Evolutionary conservation across 1,140 invertebrate species (phyloP), one percentile per base, ranked within the genome.

Genomic region (Aphelinus atriplicis): DNA sequence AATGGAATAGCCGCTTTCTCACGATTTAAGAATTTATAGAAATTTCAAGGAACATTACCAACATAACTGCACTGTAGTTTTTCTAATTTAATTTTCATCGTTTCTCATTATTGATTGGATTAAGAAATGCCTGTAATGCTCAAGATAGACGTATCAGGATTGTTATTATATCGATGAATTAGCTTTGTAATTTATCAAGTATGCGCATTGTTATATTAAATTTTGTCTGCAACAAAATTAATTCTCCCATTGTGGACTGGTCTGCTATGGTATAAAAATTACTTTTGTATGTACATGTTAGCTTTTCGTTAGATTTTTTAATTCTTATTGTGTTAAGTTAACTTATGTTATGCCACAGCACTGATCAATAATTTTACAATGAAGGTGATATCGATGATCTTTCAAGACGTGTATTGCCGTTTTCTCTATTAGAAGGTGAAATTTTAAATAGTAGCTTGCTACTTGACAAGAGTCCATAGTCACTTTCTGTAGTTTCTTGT

Each of bases 161-260:
- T 73, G 76, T 77, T 72, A 66, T 75, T 46, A 42, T 50, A 64
- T 65, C 26, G 57, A 65, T 65, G 47, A 48, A 62, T 48, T 51
- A 73, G 57, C 71, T 46, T 77, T 75, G 56, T 72, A 71, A 67
- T 58, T 75, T 65, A 70, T 58, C 56, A 73, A 62, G 42, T 67
- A 77, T 73, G 56, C 43, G 72, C 63, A 70, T 75, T 48, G 57
- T 77, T 65, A 58, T 75, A 71, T 78, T 67, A 78, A 71, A 71
- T 10, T 74, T 74, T 46, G 65, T 71, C 65, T 72, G 55, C 67
- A 72, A 66, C 66, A 57, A 47, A 77, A 78, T 77, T 77, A 69
- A 77, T 78, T 79, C 78, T 78, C 65, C 78, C 71, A 61, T 78
- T 80, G 71, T 83, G 70, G 82, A 81, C 82, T 76, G 82, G 81